Evolutionary conservation across 1,140 invertebrate species (phyloP).

Genomic region (Drosophila sucinea): DNA sequence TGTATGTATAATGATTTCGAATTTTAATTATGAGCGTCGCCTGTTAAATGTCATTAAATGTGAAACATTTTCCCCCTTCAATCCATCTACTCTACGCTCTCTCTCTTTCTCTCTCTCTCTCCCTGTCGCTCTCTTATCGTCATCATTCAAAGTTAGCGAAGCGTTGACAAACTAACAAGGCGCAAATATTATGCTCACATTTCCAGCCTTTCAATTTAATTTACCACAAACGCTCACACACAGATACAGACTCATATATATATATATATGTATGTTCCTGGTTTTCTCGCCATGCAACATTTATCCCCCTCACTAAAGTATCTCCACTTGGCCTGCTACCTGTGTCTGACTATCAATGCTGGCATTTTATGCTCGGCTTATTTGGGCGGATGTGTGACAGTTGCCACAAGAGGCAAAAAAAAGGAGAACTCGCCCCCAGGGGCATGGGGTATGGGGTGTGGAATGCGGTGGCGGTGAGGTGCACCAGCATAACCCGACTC

Average conservation of each 20-base stretch:
- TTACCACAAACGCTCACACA: constrained; percentile 48
- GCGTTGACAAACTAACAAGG: constrained; percentile 75
- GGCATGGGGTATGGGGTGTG: too few species aligned
- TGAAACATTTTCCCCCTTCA: constrained; percentile 48
- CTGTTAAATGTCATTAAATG: constrained; percentile 76
- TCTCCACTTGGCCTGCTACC: constrained; percentile 15
- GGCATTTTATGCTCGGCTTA: constrained; percentile 77
- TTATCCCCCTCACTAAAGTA: constrained; percentile 27
- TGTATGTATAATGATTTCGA: constrained; percentile 53
- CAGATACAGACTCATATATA: neutral
- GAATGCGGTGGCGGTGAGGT: too few species aligned
- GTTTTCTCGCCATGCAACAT: constrained; percentile 27
- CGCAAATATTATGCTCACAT: constrained; percentile 71
- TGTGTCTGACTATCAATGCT: constrained; percentile 20
- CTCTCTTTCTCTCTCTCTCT: neutral
- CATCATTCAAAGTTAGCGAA: constrained; percentile 67
- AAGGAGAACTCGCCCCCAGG: neutral
- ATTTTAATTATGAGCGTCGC: constrained; percentile 71
- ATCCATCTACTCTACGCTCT: constrained; percentile 1
- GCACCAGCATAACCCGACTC: neutral
- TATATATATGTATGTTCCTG: constrained; percentile 23
- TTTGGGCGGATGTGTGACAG: constrained; percentile 34
- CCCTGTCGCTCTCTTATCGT: constrained; percentile 12
- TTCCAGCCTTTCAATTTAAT: constrained; percentile 68
- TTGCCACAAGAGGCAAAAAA: constrained; percentile 2